Evolutionary conservation across 2,113 vertebrate species (phyloP).

Genomic region (Oryzias melastigma): DNA sequence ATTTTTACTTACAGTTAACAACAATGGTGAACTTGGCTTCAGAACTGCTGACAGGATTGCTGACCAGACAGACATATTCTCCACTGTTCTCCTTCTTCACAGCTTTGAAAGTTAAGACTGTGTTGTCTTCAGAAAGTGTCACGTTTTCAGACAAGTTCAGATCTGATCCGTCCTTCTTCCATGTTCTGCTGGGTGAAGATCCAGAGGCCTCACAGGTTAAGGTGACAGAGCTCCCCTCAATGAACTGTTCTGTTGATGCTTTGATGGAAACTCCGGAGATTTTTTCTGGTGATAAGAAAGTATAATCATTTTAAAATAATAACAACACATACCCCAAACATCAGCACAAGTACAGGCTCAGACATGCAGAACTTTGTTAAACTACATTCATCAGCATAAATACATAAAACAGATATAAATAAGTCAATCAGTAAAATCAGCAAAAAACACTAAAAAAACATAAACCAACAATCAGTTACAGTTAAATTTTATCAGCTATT

Average conservation of each 20-base stretch:
- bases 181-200: not conserved
- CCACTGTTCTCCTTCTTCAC: constrained; percentile 31
- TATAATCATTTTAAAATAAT: too few relatives aligned
- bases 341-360: too few relatives aligned
- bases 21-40: not conserved
- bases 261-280: constrained; percentile 21
- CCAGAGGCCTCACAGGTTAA: constrained; percentile 3
- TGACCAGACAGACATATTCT: constrained; percentile 45
- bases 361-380: too few relatives aligned
- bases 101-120: constrained; percentile 26
- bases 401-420: too few relatives aligned
- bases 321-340: too few relatives aligned
- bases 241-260: not conserved
- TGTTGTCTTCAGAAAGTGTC: not conserved
- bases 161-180: constrained; percentile 1
- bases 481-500: too few relatives aligned
- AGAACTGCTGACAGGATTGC: constrained; percentile 34
- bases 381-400: too few relatives aligned
- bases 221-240: constrained; percentile 15
- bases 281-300: constrained; percentile 26
- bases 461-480: too few relatives aligned
- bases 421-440: too few relatives aligned
- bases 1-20: constrained; percentile 48
- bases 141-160: not conserved
- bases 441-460: too few relatives aligned